phyloP scores from a whole-genome alignment of 2,888 invertebrate genomes.

The Macrophya alboannulata region DNA sequence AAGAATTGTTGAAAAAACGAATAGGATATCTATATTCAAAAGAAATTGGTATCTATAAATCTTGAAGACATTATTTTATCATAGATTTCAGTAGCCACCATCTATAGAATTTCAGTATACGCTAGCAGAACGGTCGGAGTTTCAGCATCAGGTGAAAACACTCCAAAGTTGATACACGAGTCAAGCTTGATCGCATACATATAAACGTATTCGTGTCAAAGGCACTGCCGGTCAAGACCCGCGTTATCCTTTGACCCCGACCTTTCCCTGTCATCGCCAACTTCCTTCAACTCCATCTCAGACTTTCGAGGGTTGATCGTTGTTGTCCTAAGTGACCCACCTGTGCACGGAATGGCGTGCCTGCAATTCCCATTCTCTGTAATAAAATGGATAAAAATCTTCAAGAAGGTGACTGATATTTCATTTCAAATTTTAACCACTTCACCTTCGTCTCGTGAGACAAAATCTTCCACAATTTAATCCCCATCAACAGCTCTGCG shows the following conservation, averaged over 20 bases:
- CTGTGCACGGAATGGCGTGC: neutral
- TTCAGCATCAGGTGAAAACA: neutral
- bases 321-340: constrained; percentile 25
- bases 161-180: neutral
- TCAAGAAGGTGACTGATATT: neutral
- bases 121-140: neutral
- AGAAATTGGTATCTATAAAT: neutral
- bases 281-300: constrained; percentile 71
- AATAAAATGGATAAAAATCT: neutral
- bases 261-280: constrained; percentile 74
- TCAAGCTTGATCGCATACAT: constrained; percentile 62
- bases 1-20: neutral
- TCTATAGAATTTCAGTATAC: neutral
- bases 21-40: neutral
- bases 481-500: neutral
- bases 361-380: neutral
- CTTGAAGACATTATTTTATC: neutral
- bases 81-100: neutral
- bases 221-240: constrained; percentile 76
- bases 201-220: constrained; percentile 78
- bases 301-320: constrained; percentile 41
- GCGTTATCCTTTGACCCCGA: constrained; percentile 77
- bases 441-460: neutral
- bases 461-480: neutral
- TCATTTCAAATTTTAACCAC: neutral